phyloP scores from a whole-genome alignment of 2,888 invertebrate genomes.

The Agrochola circellaris region DNA sequence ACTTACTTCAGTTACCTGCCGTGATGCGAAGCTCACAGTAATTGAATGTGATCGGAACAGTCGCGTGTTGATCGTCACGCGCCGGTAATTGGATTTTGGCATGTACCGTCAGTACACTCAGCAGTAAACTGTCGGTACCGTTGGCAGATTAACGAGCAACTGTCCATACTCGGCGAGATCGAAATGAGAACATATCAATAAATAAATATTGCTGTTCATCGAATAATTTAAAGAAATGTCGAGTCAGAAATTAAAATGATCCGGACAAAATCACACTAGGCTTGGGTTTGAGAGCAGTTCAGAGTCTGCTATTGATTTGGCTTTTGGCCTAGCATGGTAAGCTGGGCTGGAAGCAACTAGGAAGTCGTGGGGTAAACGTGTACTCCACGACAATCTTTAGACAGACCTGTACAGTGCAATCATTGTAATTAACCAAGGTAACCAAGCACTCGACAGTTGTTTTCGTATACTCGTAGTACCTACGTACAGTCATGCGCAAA shows the following conservation, averaged over 20 bases:
- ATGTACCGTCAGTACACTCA: slow-evolving; percentile 44
- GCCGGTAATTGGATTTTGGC: slow-evolving; percentile 63
- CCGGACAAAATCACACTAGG: background rate
- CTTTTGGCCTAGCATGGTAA: background rate
- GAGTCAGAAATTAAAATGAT: background rate
- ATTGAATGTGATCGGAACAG: slow-evolving; percentile 39
- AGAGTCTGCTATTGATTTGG: background rate
- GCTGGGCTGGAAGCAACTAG: background rate
- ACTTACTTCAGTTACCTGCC: slow-evolving; percentile 20
- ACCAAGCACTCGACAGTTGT: background rate
- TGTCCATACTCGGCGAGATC: slow-evolving; percentile 9
- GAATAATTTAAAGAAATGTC: background rate
- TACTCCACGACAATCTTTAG: background rate
- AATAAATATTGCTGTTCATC: background rate
- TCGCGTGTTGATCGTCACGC: slow-evolving; percentile 58
- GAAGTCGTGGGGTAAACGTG: background rate
- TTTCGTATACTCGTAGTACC: background rate
- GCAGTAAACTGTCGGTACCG: slow-evolving; percentile 50
- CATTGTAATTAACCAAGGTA: slow-evolving; percentile 2
- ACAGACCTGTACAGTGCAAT: background rate
- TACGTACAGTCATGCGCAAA: background rate
- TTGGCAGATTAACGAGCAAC: slow-evolving; percentile 43
- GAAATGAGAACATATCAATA: slow-evolving; percentile 23
- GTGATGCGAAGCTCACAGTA: slow-evolving; percentile 32
- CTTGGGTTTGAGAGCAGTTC: background rate